Conservation (phyloP, 1,140 invertebrate species). For the Potamilus streckersoni region DNA sequence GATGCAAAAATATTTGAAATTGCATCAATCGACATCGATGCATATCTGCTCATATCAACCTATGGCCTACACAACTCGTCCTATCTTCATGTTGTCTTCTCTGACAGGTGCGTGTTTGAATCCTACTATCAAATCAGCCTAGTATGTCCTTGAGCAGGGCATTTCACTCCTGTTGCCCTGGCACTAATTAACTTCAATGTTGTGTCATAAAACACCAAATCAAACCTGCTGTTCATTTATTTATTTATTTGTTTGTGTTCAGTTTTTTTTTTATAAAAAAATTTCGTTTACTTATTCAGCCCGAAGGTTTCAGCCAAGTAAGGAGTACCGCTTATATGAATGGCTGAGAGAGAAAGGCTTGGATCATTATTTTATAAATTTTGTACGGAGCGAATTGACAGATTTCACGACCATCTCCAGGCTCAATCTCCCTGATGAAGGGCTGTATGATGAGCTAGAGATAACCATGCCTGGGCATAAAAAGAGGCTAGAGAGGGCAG, state of each 20-base stretch:
- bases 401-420: constrained; percentile 41
- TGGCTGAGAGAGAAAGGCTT: constrained; percentile 54
- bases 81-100: too few species aligned
- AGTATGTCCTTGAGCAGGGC: too few species aligned
- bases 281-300: constrained; percentile 33
- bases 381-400: constrained; percentile 49
- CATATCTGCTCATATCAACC: too few species aligned
- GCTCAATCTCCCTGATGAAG: constrained; percentile 51
- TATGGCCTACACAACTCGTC: too few species aligned
- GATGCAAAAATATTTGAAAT: too few species aligned
- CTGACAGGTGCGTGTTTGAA: too few species aligned
- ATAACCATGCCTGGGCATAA: constrained; percentile 62
- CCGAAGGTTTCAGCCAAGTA: constrained; percentile 33
- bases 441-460: constrained; percentile 61
- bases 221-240: too few species aligned
- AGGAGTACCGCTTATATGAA: constrained; percentile 40
- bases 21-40: too few species aligned
- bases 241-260: not conserved
- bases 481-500: constrained; percentile 57
- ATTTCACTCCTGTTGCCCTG: too few species aligned
- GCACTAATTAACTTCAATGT: too few species aligned
- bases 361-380: constrained; percentile 55
- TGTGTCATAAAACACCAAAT: too few species aligned
- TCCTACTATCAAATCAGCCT: too few species aligned
- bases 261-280: not conserved